Percentiles rank a stretch among this genome's conserved stretches.
phyloP scores from a whole-genome alignment of 2,113 vertebrate genomes.

The Natator depressus region DNA sequence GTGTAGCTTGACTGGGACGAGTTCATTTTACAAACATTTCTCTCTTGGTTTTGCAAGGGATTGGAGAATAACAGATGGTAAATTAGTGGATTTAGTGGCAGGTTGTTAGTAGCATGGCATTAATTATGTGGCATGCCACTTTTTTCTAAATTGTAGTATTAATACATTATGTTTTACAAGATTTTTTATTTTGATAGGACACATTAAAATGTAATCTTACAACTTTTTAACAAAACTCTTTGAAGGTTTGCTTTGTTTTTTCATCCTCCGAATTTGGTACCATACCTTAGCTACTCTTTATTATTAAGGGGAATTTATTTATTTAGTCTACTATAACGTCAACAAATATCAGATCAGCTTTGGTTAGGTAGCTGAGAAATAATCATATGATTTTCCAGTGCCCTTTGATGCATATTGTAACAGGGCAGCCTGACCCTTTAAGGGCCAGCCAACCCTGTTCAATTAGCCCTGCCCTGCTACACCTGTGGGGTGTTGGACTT shows the following conservation, averaged over 20 bases:
- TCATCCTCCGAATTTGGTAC: background rate
- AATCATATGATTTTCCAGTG: background rate
- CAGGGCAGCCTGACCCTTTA: fast-evolving
- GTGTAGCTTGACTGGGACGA: background rate
- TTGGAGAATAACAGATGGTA: fast-evolving
- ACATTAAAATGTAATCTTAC: background rate
- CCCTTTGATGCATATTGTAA: background rate
- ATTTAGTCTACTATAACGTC: background rate
- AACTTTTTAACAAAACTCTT: background rate
- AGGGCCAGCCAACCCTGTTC: background rate
- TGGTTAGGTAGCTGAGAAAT: background rate
- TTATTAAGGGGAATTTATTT: background rate
- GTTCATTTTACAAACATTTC: background rate
- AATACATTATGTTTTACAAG: background rate
- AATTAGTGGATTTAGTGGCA: constrained; percentile 20
- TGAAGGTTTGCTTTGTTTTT: background rate
- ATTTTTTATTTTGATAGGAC: constrained; percentile 24
- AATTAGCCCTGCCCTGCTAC: background rate
- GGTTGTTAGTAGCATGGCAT: background rate
- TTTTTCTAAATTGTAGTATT: background rate
- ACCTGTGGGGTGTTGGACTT: background rate
- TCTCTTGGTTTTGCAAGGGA: background rate
- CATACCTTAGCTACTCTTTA: constrained; percentile 2
- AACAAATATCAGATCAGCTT: background rate
- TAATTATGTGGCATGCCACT: background rate